phyloP scores from a whole-genome alignment of 2,797 vertebrate genomes.

The Lycodopsis pacificus region DNA sequence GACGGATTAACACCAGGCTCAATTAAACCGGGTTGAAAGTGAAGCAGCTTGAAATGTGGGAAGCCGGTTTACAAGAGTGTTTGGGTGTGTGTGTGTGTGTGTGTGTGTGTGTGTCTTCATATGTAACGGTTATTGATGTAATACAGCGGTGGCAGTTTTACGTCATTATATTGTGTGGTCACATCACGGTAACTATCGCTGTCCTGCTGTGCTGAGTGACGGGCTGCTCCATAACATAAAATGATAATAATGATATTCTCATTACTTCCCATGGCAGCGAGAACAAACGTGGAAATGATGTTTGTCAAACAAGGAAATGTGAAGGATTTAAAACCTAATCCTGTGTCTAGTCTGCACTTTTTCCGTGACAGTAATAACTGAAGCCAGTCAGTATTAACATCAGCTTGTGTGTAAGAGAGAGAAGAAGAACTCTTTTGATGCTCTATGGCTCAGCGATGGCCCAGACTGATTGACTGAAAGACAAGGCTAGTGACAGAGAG shows the following conservation, averaged over 20 bases:
- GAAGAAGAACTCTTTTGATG: conserved; percentile 8
- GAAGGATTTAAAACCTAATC: conserved; percentile 26
- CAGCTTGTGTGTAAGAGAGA: neutral
- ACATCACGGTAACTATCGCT: conserved; percentile 6
- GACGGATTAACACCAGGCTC: neutral
- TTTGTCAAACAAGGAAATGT: conserved; percentile 16
- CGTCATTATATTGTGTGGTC: neutral
- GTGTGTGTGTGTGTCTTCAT: neutral
- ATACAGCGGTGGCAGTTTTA: conserved; percentile 7
- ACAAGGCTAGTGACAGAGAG: conserved; percentile 5
- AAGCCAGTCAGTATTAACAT: conserved; percentile 11
- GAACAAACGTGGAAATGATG: neutral
- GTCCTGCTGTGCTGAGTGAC: conserved; percentile 15
- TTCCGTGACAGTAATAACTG: conserved; percentile 14
- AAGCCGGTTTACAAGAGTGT: conserved; percentile 5
- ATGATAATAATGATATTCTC: conserved; percentile 19
- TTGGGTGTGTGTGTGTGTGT: too few species aligned
- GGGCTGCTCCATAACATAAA: conserved; percentile 8
- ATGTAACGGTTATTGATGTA: conserved; percentile 1
- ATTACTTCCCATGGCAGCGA: conserved; percentile 9
- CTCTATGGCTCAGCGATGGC: conserved; percentile 3
- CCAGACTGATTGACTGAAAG: conserved; percentile 4
- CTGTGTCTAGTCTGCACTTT: conserved; percentile 6
- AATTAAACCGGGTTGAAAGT: conserved; percentile 3
- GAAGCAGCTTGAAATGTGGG: conserved; percentile 7